Base-by-base conservation (phyloP, 2,888 invertebrate species). In the Himalopsyche tibetana region DNA sequence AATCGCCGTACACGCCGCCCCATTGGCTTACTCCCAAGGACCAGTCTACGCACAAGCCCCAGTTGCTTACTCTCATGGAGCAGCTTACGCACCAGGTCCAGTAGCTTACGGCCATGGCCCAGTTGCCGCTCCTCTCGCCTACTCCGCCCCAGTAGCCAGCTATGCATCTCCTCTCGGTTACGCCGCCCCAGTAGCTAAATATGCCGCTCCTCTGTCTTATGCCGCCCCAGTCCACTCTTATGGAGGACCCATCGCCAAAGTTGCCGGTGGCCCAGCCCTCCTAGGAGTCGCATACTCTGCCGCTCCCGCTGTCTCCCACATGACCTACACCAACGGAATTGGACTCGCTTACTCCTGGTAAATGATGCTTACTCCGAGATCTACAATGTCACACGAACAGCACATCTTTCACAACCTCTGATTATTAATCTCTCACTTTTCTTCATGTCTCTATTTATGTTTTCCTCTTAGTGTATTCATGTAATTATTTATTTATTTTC, bases 281-380 rank as follows among this genome's bases (percentile, higher is more conserved):
- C 51, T 51, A 28, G 94, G 94, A 56, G 94, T 94, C 36, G 94
- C 94, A 0, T 95, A 94, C 89, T 94, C 94, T 12, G 93, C 94
- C 55, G 94, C 94, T n/a, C 94, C 95, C 11, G 92, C 94, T 28
- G 94, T 94, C 3, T 94, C 94, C 17, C 94, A 94, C 90, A 94
- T 94, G 93, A 93, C 93, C 81, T 94, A 94, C 91, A 91, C 92
- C 85, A 93, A 94, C 89, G 94, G 94, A 89, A 91, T 94, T 63
- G 94, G 94, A 19, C 90, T 93, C 55, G 91, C 92, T 17, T 94
- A 94, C 90, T 91, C 92, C 88, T 94, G 94, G 94, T 94, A 93
- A 92, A 45, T 51, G 28, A 5, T 63, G 19, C 9, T 28, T 0
- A 11, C n/a, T 0, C 55, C 11, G 19, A 74, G 5, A 5, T 15